phyloP scores from a whole-genome alignment of 2,888 invertebrate species.

The Vanessa cardui region DNA sequence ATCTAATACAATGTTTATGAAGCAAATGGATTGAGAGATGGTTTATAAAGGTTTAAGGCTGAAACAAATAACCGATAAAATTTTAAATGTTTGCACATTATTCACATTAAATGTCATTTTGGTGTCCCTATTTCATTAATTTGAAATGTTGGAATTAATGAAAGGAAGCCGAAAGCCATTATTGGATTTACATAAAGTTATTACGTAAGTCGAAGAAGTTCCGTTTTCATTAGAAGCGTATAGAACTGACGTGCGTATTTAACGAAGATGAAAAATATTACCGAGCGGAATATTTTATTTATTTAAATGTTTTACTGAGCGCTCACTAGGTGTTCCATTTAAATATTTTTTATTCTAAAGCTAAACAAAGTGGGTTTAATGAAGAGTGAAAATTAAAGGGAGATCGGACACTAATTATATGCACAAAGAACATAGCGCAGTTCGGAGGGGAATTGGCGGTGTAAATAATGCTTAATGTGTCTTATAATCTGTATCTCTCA shows the following conservation, averaged over 20 bases:
- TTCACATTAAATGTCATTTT: constrained; percentile 41
- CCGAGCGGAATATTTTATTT: neutral
- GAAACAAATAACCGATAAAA: neutral
- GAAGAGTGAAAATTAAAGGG: too few species aligned
- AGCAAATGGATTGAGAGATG: too few species aligned
- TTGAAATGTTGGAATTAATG: constrained; percentile 29
- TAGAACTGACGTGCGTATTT: constrained; percentile 10
- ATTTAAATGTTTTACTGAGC: neutral
- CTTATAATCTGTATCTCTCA: too few species aligned
- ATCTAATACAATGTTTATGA: neutral
- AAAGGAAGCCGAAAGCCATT: constrained; percentile 28
- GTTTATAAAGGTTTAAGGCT: too few species aligned
- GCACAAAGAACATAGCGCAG: too few species aligned
- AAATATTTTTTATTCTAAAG: too few species aligned
- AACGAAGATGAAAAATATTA: neutral
- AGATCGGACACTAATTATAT: too few species aligned
- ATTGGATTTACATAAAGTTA: constrained; percentile 36
- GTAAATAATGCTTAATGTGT: too few species aligned
- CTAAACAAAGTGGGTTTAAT: too few species aligned
- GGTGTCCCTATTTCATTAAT: constrained; percentile 16
- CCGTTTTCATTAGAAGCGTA: constrained; percentile 18
- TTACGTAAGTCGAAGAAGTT: constrained; percentile 21
- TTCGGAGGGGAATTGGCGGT: too few species aligned
- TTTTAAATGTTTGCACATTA: neutral
- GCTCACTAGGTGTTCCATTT: too few species aligned